Evolutionary conservation across 1,140 invertebrate genomes (phyloP).

Genomic region (Oppia nitens): DNA sequence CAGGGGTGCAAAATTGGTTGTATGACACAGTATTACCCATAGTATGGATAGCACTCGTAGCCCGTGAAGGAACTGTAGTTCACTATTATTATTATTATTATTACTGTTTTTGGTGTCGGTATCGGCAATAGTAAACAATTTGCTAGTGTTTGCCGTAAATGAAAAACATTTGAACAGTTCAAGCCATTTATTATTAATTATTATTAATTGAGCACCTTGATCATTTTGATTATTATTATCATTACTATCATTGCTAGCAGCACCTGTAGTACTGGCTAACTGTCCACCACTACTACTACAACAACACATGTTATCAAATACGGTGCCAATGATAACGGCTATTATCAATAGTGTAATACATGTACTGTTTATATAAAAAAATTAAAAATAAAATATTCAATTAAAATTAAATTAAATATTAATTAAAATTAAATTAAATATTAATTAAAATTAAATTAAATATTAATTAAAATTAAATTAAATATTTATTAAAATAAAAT

Average conservation of each 20-base stretch:
- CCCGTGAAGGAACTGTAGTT: constrained; percentile 4
- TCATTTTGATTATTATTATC: background rate
- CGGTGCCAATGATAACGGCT: too few species aligned
- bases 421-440: too few species aligned
- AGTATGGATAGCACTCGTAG: constrained; percentile 3
- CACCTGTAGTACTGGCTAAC: background rate
- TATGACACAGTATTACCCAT: constrained; percentile 7
- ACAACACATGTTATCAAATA: too few species aligned
- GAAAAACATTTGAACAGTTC: background rate
- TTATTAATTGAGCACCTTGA: too few species aligned
- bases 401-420: too few species aligned
- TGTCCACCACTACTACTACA: background rate
- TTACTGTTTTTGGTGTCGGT: background rate
- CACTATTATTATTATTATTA: background rate
- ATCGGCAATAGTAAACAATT: background rate
- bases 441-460: too few species aligned
- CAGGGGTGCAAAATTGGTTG: constrained; percentile 10
- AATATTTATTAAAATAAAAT: too few species aligned
- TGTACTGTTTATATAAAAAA: too few species aligned
- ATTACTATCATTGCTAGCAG: background rate
- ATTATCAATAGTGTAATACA: too few species aligned
- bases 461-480: too few species aligned
- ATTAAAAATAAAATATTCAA: too few species aligned
- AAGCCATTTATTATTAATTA: background rate
- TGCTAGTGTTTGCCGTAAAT: background rate